phyloP scores from a whole-genome alignment of 2,888 invertebrate genomes.

The Congeria kusceri region DNA sequence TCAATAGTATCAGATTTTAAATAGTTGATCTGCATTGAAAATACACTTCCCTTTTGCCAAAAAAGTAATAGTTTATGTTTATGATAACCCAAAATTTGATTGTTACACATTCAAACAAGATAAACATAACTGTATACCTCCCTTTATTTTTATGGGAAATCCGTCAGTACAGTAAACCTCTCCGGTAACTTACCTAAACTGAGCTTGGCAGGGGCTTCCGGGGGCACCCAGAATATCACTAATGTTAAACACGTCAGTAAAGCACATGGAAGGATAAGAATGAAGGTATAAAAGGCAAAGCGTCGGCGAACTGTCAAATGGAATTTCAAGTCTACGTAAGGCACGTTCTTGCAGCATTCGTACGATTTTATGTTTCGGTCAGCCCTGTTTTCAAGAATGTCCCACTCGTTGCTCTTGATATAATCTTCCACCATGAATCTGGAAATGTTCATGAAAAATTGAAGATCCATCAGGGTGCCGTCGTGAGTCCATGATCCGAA shows the following conservation, averaged over 20 bases:
- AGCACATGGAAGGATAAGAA: constrained; percentile 85
- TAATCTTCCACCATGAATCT: constrained; percentile 80
- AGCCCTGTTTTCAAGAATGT: constrained; percentile 79
- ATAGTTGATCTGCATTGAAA: too few relatives aligned
- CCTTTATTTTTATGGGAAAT: too few relatives aligned
- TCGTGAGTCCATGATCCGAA: constrained; percentile 85
- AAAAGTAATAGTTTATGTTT: too few relatives aligned
- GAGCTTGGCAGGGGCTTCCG: constrained; percentile 85
- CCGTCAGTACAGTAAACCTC: too few relatives aligned
- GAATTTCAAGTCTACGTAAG: constrained; percentile 84
- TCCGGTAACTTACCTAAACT: constrained; percentile 81
- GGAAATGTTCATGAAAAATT: constrained; percentile 69
- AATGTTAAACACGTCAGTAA: constrained; percentile 84
- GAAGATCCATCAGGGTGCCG: constrained; percentile 80
- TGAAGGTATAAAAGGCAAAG: constrained; percentile 84
- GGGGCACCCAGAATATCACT: constrained; percentile 86
- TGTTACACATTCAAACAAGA: too few relatives aligned
- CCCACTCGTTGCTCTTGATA: constrained; percentile 85
- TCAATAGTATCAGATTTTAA: too few relatives aligned
- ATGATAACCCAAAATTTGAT: too few relatives aligned
- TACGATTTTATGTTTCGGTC: constrained; percentile 79
- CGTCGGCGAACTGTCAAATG: constrained; percentile 78
- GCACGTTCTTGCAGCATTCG: constrained; percentile 82
- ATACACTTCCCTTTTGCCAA: too few relatives aligned
- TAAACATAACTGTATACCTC: too few relatives aligned